Evolutionary conservation across 2,113 vertebrate genomes (phyloP).

Genomic region (Hypocryptadius cinnamomeus): DNA sequence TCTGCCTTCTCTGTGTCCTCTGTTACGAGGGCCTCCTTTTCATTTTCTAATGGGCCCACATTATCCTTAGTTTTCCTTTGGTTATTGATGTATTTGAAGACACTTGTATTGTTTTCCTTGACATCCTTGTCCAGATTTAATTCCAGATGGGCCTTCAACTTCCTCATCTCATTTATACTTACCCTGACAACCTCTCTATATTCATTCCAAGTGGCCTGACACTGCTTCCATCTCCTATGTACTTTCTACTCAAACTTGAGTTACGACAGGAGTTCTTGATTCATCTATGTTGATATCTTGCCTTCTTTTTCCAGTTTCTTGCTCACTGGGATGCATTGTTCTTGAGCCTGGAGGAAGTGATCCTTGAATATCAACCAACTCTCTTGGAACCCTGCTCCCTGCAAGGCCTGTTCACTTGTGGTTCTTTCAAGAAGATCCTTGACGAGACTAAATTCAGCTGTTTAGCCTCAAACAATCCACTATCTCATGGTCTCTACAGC

Average conservation of each 20-base stretch:
- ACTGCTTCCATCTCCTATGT: not conserved
- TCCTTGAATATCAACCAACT: not conserved
- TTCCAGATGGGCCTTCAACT: not conserved
- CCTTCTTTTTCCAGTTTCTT: not conserved
- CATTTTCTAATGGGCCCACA: not conserved
- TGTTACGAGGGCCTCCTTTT: not conserved
- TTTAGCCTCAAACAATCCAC: not conserved
- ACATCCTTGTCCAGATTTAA: not conserved
- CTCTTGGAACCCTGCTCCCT: rapidly evolving
- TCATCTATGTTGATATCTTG: not conserved
- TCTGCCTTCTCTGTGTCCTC: not conserved
- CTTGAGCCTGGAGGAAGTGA: not conserved
- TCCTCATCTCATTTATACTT: not conserved
- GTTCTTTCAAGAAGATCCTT: not conserved
- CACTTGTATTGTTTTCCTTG: not conserved
- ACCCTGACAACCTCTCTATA: not conserved
- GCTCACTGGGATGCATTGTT: not conserved
- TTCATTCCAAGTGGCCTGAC: not conserved
- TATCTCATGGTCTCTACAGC: not conserved
- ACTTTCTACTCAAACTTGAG: not conserved
- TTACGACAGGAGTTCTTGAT: not conserved
- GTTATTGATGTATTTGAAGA: not conserved
- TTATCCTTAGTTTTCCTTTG: not conserved
- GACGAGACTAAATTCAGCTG: not conserved
- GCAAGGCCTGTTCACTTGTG: not conserved